Base-by-base conservation (phyloP, 2,888 invertebrate species). In the Auanema sp. region DNA sequence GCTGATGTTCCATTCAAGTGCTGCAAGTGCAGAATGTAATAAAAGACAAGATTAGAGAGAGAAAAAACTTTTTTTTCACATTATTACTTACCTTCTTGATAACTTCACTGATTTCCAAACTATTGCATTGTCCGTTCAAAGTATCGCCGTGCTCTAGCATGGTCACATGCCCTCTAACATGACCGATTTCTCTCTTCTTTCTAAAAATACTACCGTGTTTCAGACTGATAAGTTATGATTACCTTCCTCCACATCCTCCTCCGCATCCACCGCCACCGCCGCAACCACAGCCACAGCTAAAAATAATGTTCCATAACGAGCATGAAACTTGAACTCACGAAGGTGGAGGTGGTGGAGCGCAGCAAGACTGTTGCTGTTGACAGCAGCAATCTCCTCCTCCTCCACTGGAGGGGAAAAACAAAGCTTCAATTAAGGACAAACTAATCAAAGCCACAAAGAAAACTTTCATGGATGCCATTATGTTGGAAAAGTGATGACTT, bases 121-220 rank as follows among this genome's bases (percentile, higher is more conserved):
- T 61, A 33, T 61, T 61, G 16, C 61, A 61, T 43, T 61, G 61
- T 4, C 43, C 54, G 25, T 61, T 51, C 54, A 55, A 16, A 25
- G 43, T 40, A n/a, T 49, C 55, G 12, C 12, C 14, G 10, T 18
- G 24, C 6, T 55, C 55, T 3, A 25, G 11, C 14, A 44, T 53
- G 24, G 43, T 16, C 5, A 61, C 49, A 8, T 23, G 51, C n/a
- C 61, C 61, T n/a, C 61, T 54, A 8, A 61, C 61, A 43, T 61
- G 55, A 12, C 61, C 61, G 24, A 61, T 61, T 44, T 61, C 61
- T 23, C 61, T 40, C 47, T 61, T 61, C 61, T 44, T 55, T n/a
- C 61, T 44, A 11, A 52, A 18, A 21, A 2, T 23, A 50, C n/a
- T n/a, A n/a, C n/a, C n/a, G n/a, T 24, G 40, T n/a, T 16, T 5